Base-by-base conservation (phyloP, 2,113 vertebrate species). In the Rostratula benghalensis region DNA sequence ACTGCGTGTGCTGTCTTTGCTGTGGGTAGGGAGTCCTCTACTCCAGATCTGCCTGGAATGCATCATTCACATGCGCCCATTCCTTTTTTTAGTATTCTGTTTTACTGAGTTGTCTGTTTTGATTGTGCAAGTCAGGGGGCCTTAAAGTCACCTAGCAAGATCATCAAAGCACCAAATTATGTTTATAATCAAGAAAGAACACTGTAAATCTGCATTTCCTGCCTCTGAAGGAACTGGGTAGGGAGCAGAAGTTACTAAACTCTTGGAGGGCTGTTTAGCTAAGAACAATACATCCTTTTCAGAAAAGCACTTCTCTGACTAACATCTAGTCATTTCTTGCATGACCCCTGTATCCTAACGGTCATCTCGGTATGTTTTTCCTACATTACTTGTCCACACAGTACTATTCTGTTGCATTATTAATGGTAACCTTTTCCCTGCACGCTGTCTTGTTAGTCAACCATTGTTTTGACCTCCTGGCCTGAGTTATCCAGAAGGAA, bases 351-450 rank as follows among this genome's bases (percentile, higher is more conserved):
- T 70, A 46, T 91, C 48, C 45, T 92, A 18, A n/a, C 61, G 54
- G 27, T 91, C 6, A 3, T 85, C 50, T 82, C 51, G 78, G 48
- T 77, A 28, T 91, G 78, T 71, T 98, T 97, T 92, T 90, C 65
- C 45, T 87, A 33, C 64, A 27, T 82, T 95, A 71, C 69, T 63
- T 89, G 89, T 95, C 76, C 64, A 71, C n/a, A 89, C 51, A 77
- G 63, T 68, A 37, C 46, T 92, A 48, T 92, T 91, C 45, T 93
- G 16, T 95, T 97, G 82, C 96, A 97, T 97, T 97, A 94, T 97
- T 98, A 91, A 96, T 93, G 81, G 73, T 82, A 96, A 97, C 91
- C 60, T 96, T 97, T 97, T 75, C 68, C 54, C 74, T 78, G 27
- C 27, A 20, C 65, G 53, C 57, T 91, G 76, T 91, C 91, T 94